phyloP scores from a whole-genome alignment of 23 tunicate genomes.

The Corella eumyota region DNA sequence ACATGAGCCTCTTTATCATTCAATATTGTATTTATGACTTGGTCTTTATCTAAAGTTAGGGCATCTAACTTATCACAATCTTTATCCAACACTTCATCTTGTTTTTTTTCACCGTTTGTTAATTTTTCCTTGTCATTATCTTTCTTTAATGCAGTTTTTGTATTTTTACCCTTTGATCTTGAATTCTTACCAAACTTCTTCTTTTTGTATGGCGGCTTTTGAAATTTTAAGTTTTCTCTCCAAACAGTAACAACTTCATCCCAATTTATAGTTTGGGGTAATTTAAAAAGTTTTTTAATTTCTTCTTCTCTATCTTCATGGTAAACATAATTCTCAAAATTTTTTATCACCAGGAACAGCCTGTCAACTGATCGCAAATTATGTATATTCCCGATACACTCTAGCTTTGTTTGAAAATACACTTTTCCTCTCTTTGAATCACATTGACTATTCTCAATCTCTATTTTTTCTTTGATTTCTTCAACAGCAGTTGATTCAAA shows the following conservation, averaged over 20 bases:
- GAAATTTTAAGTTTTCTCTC: constrained; percentile 36
- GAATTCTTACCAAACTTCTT: no score
- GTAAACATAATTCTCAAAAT: constrained; percentile 35
- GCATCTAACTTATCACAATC: no score
- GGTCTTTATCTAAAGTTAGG: no score
- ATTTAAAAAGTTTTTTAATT: constrained; percentile 11
- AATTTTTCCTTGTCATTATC: no score
- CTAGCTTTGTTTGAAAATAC: constrained; percentile 26
- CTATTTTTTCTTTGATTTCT: constrained; percentile 45
- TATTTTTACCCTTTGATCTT: no score
- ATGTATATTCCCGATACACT: constrained; percentile 24
- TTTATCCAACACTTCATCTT: no score
- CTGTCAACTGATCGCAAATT: constrained; percentile 70
- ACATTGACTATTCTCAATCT: neutral
- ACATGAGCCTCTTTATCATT: no score
- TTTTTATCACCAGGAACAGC: constrained; percentile 41
- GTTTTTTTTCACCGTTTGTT: no score
- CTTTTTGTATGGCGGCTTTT: constrained; percentile 5
- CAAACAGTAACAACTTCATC: constrained; percentile 48
- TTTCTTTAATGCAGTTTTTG: no score
- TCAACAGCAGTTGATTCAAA: constrained; percentile 39
- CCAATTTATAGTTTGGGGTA: constrained; percentile 42
- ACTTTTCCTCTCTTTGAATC: constrained; percentile 56
- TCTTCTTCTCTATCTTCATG: constrained; percentile 32
- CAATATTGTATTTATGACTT: no score